A percentile compares a stretch with the other conserved stretches of the same genome.
These are phyloP conservation scores for Acipenser ruthenus DNA, from an alignment of 2,797 vertebrate genomes.

Conservation along the genomic window DNA sequence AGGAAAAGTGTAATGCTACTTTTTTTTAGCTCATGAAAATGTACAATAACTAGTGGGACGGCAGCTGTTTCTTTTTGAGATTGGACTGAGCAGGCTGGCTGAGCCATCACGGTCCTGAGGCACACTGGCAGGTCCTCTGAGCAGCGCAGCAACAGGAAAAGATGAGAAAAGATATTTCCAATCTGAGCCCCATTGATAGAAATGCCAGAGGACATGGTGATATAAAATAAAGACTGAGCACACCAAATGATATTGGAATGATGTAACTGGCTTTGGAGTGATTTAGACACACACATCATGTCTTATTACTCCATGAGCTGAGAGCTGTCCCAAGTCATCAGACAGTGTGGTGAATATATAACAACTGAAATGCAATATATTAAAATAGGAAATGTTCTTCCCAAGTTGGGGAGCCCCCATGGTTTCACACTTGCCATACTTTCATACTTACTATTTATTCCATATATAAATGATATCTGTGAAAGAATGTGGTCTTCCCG, in stretches of 20 bases:
- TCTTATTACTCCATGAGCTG: slow-evolving; percentile 48
- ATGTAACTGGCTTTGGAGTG: slow-evolving; percentile 50
- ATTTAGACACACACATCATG: slow-evolving; percentile 64
- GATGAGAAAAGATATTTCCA: slow-evolving; percentile 43
- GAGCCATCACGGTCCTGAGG: slow-evolving; percentile 39
- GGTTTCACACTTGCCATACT: too few relatives aligned
- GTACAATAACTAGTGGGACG: slow-evolving; percentile 29
- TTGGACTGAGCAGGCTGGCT: slow-evolving; percentile 37
- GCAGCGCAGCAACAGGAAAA: slow-evolving; percentile 34
- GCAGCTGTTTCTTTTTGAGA: not conserved
- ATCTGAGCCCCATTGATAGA: slow-evolving; percentile 30
- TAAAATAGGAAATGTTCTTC: not conserved
- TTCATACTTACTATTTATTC: too few relatives aligned
- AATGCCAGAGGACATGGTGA: slow-evolving; percentile 47
- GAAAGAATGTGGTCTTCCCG: too few relatives aligned
- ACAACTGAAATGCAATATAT: not conserved
- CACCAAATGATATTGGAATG: not conserved
- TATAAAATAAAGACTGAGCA: slow-evolving; percentile 45
- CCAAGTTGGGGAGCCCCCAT: too few relatives aligned
- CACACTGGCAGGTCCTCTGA: slow-evolving; percentile 16
- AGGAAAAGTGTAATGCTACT: slow-evolving; percentile 41
- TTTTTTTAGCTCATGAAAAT: slow-evolving; percentile 36
- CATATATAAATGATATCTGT: too few relatives aligned
- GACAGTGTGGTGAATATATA: slow-evolving; percentile 29
- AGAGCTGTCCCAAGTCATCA: slow-evolving; percentile 43